phyloP scores from a whole-genome alignment of 1,140 invertebrate genomes.

The Ips typographus region DNA sequence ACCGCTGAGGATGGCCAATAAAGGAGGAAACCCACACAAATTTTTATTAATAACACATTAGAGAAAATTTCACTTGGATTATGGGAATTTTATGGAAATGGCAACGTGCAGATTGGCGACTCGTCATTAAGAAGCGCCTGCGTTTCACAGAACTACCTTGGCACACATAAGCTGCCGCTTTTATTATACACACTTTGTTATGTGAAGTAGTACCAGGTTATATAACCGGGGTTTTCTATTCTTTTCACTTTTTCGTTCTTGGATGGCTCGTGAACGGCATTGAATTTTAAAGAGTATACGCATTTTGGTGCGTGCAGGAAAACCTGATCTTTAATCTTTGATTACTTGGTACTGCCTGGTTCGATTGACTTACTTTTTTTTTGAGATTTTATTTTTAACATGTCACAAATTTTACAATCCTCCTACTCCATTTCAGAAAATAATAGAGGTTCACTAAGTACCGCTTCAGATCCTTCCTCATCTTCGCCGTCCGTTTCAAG shows the following conservation, averaged over 20 bases:
- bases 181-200: constrained; percentile 46
- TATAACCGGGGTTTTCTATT: constrained; percentile 52
- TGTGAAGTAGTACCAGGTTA: constrained; percentile 47
- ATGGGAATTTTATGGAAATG: neutral
- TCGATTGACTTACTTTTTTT: no score
- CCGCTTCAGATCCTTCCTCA: neutral
- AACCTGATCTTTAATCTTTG: neutral
- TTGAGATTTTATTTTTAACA: neutral
- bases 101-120: constrained; percentile 22
- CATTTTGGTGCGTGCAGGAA: neutral
- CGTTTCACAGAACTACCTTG: constrained; percentile 47
- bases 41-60: neutral
- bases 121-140: constrained; percentile 35
- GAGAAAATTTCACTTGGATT: no score
- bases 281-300: neutral
- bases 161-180: constrained; percentile 47
- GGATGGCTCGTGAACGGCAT: constrained; percentile 4
- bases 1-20: neutral
- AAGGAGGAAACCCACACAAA: neutral
- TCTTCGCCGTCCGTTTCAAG: neutral
- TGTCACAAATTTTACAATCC: neutral
- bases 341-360: no score
- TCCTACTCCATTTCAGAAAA: constrained; percentile 22
- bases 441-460: constrained; percentile 12
- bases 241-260: constrained; percentile 50